phyloP scores from a whole-genome alignment of 2,113 vertebrate genomes.

The Morone saxatilis region DNA sequence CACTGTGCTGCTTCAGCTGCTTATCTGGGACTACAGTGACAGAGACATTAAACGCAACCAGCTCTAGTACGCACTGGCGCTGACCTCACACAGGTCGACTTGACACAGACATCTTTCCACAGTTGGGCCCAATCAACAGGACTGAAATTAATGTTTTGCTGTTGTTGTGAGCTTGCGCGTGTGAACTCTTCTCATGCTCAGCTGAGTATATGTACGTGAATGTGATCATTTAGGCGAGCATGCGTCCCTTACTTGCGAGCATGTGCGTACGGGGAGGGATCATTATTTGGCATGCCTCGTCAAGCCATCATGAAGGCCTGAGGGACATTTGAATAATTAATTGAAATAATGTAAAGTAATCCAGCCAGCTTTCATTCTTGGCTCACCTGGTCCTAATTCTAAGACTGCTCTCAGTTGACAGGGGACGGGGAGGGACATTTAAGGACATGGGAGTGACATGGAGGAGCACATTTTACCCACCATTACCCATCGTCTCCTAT shows the following conservation, averaged over 20 bases:
- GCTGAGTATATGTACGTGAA: conserved; percentile 38
- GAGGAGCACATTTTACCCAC: conserved; percentile 78
- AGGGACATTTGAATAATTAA: conserved; percentile 86
- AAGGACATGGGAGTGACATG: conserved; percentile 79
- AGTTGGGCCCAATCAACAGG: conserved; percentile 53
- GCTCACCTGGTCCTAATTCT: conserved; percentile 79
- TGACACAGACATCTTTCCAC: conserved; percentile 45
- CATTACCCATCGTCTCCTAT: conserved; percentile 73
- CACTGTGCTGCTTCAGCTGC: conserved; percentile 63
- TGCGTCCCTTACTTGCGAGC: not conserved
- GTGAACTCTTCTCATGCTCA: conserved; percentile 45
- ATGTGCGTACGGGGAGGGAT: conserved; percentile 39
- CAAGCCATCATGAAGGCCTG: conserved; percentile 72
- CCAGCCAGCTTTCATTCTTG: conserved; percentile 80
- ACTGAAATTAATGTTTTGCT: conserved; percentile 48
- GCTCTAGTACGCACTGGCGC: conserved; percentile 43
- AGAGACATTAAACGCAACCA: conserved; percentile 55
- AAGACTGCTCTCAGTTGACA: conserved; percentile 73
- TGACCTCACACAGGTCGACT: conserved; percentile 54
- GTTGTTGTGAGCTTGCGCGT: conserved; percentile 20
- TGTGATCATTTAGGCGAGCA: not conserved
- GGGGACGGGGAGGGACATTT: conserved; percentile 75
- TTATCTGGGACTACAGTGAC: conserved; percentile 63
- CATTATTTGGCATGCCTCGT: conserved; percentile 71
- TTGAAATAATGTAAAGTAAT: conserved; percentile 88